These are phyloP conservation scores for Urophycis tenuis DNA, from an alignment of 2,797 vertebrate species.

Conservation along the genomic window DNA sequence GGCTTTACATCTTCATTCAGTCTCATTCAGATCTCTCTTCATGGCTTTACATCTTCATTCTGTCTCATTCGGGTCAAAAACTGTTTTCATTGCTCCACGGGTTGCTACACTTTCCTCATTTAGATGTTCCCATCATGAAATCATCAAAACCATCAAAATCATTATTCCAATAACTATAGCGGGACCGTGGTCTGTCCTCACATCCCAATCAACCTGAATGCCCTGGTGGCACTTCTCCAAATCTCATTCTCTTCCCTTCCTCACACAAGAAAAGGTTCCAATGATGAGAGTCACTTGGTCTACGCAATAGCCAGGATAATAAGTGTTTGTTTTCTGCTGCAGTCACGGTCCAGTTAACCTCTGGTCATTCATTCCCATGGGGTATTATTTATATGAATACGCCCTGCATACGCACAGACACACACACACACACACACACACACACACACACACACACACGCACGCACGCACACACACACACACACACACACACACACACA, in stretches of 20 bases:
- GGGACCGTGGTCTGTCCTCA: too few relatives aligned
- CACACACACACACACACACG: too few relatives aligned
- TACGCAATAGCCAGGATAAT: not conserved
- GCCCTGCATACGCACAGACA: slow-evolving; percentile 13
- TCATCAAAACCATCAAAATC: too few relatives aligned
- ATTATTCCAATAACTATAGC: too few relatives aligned
- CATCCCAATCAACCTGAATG: not conserved
- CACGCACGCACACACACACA: slow-evolving; percentile 13
- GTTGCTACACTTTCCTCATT: not conserved
- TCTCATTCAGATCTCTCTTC: too few relatives aligned
- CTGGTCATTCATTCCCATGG: slow-evolving; percentile 30
- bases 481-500: slow-evolving; percentile 7
- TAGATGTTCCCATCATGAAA: too few relatives aligned
- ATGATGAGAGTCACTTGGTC: not conserved
- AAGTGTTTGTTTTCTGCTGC: slow-evolving; percentile 26
- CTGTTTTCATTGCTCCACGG: too few relatives aligned
- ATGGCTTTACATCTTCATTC: too few relatives aligned
- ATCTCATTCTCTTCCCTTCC: not conserved
- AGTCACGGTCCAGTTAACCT: slow-evolving; percentile 11
- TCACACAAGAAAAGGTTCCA: not conserved
- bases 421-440: slow-evolving; percentile 18
- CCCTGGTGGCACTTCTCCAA: not conserved
- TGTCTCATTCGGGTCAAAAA: too few relatives aligned
- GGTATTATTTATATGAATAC: slow-evolving; percentile 32
- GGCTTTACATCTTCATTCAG: too few relatives aligned